Evolutionary conservation across 2,888 invertebrate genomes (phyloP).

Genomic region (Neoitamus cyanurus): DNA sequence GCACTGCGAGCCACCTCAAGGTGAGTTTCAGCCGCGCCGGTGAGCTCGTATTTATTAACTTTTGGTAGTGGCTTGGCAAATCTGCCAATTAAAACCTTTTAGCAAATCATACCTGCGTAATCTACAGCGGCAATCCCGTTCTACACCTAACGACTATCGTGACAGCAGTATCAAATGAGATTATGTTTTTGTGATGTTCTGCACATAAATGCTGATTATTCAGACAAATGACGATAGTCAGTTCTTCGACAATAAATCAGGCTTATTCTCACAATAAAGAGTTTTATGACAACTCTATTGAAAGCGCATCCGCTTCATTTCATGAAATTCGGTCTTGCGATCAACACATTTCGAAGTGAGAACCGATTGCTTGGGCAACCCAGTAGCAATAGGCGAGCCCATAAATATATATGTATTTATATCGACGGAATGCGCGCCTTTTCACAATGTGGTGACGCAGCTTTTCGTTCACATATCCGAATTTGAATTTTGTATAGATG

Average conservation of each 20-base stretch:
- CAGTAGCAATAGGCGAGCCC: not conserved
- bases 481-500: no score
- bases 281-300: not conserved
- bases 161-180: not conserved
- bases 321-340: not conserved
- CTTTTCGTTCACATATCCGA: no score
- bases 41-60: not conserved
- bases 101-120: not conserved
- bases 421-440: not conserved
- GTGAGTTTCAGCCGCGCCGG: not conserved
- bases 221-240: not conserved
- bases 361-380: not conserved
- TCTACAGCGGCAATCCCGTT: not conserved
- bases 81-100: not conserved
- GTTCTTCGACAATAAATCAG: not conserved
- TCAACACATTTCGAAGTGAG: not conserved
- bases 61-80: not conserved
- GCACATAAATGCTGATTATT: not conserved
- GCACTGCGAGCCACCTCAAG: not conserved
- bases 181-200: not conserved
- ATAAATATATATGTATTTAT: not conserved
- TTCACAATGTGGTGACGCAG: not conserved
- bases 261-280: not conserved
- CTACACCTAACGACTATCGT: not conserved
- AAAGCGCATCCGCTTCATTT: not conserved